Conservation (phyloP, 2,888 invertebrate species). For the Notodonta dromedarius region DNA sequence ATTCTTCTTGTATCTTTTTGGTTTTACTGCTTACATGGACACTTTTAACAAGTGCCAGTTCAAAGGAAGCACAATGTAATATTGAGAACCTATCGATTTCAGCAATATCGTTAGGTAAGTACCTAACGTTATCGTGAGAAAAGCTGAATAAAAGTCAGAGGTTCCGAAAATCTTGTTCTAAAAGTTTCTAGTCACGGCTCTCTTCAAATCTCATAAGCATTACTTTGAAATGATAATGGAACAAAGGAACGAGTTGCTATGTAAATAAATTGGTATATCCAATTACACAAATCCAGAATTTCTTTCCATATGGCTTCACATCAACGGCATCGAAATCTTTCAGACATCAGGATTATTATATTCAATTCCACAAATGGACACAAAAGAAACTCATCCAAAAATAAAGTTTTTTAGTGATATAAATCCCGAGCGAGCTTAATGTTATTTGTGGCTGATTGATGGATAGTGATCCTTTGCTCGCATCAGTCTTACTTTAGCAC, state of each 20-base stretch:
- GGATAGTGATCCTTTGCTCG: conserved; percentile 7
- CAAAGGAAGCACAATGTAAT: no score
- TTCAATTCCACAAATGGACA: neutral
- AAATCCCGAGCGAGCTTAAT: neutral
- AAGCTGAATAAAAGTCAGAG: no score
- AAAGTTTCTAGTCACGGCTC: no score
- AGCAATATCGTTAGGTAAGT: no score
- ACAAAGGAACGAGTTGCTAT: neutral
- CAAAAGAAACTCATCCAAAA: neutral
- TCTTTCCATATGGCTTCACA: neutral
- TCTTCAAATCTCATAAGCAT: no score
- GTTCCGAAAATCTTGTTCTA: no score
- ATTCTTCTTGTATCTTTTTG: neutral
- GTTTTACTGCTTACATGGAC: no score
- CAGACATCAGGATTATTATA: neutral
- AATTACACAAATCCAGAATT: neutral
- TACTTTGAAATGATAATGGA: no score
- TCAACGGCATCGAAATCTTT: neutral
- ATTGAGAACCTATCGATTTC: no score
- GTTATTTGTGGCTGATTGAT: conserved; percentile 10
- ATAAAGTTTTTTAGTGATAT: neutral
- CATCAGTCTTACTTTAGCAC: conserved; percentile 8
- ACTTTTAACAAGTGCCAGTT: no score
- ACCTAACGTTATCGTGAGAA: no score
- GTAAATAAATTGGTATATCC: neutral